Base-by-base conservation (phyloP, 2,113 vertebrate species). In the Paraplagusia blochii region DNA sequence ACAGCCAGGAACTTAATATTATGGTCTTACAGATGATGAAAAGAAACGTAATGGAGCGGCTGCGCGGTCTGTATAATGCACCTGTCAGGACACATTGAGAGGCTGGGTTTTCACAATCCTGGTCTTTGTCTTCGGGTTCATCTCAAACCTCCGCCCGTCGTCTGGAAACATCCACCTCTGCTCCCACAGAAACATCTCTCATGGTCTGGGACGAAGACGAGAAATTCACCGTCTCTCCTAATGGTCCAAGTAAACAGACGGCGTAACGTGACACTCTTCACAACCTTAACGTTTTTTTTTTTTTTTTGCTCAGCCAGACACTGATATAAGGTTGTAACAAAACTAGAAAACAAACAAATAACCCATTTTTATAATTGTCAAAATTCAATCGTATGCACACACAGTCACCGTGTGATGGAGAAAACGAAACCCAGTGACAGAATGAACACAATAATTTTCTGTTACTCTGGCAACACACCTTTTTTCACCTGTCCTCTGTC, bases 401-500 rank as follows among this genome's bases (percentile, higher is more conserved):
- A 56, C 65, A 29, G n/a, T 10, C 1, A 40, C 4, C 40, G 14
- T 62, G 34, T 29, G 39, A 5, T 47, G 11, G 52, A 52, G 22
- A 57, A 60, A 68, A 51, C 2, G 22, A 6, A 29, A 29, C 22
- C 22, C 22, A 29, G 22, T 2, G 22, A 4, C 22, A 29, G 22
- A 29, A 6, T 44, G 45, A 53, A 11, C 18, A 44, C 10, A 16
- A 14, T 44, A 35, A 57, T 72, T 45, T 55, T 45, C 5, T 1
- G 16, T 69, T 66, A 56, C 53, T 73, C 48, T 66, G 45, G 55
- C 61, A 76, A 74, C 44, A 36, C 13, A 44, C 11, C 35, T 42
- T 75, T 64, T 73, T 70, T 79, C 39, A 67, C 65, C 59, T 68
- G 52, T 74, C 55, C 56, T 66, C 57, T 71, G 64, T 67, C 76